These are phyloP conservation scores for Columba guinea DNA, from an alignment of 2,797 vertebrate species.

Conservation along the genomic window DNA sequence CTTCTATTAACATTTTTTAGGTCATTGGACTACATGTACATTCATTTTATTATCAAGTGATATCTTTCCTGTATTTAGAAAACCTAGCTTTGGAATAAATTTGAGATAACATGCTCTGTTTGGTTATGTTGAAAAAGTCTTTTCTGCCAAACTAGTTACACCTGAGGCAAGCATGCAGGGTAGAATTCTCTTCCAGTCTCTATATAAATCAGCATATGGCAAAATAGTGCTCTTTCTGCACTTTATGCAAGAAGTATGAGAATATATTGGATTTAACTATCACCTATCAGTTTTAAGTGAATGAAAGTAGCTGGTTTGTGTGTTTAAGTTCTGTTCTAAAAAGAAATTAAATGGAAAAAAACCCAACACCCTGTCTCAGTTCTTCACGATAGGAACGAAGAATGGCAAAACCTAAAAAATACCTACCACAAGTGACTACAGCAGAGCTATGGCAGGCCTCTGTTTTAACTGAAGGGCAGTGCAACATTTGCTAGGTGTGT, in stretches of 20 bases:
- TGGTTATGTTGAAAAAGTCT: background rate
- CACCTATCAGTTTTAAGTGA: background rate
- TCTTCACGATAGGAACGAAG: background rate
- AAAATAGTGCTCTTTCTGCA: background rate
- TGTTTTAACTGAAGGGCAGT: background rate
- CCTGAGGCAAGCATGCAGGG: background rate
- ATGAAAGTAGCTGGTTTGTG: background rate
- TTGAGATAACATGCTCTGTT: background rate
- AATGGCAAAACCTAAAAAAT: background rate
- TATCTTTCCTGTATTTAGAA: background rate
- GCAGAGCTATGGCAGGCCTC: background rate
- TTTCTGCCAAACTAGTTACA: background rate
- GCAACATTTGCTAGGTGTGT: background rate
- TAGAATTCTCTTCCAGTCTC: background rate
- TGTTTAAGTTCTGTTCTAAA: background rate
- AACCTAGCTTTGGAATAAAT: background rate
- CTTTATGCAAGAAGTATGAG: background rate
- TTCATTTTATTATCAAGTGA: background rate
- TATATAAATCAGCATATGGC: background rate
- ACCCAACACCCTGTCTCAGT: background rate
- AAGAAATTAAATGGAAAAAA: background rate
- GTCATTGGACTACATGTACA: background rate
- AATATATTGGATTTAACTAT: background rate
- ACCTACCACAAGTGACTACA: background rate
- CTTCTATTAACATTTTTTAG: background rate